Base-by-base conservation (phyloP, 1,140 invertebrate species). In the Trachymyrmex septentrionalis region DNA sequence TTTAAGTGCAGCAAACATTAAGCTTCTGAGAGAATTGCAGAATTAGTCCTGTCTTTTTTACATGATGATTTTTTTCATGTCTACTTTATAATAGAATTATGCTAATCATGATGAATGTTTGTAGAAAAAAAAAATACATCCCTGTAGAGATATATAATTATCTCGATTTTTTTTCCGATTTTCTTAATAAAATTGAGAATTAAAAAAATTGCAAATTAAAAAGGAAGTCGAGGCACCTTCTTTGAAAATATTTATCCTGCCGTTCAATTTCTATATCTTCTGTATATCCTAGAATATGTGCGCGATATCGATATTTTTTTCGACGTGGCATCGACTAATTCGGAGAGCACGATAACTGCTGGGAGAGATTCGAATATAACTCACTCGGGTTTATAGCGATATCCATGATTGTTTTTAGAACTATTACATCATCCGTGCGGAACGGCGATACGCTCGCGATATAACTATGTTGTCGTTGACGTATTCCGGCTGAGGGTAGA, bases 391-490 rank as follows among this genome's bases (percentile, higher is more conserved):
- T 48, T 61, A 55, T 38, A 66, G 48, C 63, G 19, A 12, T 82
- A 48, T 82, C 34, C 53, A n/a, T 34, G 30, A 34, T 72, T 19
- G 67, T 24, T 82, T 82, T 82, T 72, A 59, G 48, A 72, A 82
- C 50, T 44, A 72, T 72, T 82, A 72, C 48, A 50, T 57, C 34
- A 73, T 85, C 72, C 63, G n/a, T 55, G n/a, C n/a, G 34, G 24
- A 48, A n/a, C 71, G 27, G 57, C 81, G 64, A 16, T 61, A 57
- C n/a, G 44, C 10, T 30, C 57, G 87, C 38, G 67, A 27, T 67
- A n/a, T 73, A 34, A 78, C 30, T 55, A 73, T 55, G 66, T 53
- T 61, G 77, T 50, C 77, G 63, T 82, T 82, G 50, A 82, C 53
- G 50, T 30, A 53, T 53, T 72, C 12, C 34, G 63, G 48, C 1